Conservation (phyloP, 2,888 invertebrate species). For the Eupithecia exiguata region DNA sequence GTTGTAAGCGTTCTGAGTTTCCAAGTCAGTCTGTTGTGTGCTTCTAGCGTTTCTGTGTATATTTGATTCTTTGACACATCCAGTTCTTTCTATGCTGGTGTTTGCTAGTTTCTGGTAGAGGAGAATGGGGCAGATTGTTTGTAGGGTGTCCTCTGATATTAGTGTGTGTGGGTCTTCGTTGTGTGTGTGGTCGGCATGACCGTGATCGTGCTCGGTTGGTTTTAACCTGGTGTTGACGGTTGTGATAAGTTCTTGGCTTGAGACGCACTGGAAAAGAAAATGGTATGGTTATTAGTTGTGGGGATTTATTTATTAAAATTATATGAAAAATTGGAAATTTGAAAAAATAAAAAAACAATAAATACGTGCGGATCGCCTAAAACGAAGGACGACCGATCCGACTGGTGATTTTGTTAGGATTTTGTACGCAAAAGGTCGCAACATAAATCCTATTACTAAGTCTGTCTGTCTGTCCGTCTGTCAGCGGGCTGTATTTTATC, state of each 20-base stretch:
- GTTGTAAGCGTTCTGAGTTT: slow-evolving; percentile 54
- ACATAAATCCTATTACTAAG: too few species aligned
- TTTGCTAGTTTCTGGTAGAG: slow-evolving; percentile 86
- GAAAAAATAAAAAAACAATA: too few species aligned
- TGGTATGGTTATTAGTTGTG: background rate
- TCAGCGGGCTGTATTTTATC: too few species aligned
- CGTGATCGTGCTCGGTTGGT: slow-evolving; percentile 59
- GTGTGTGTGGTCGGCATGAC: slow-evolving; percentile 50
- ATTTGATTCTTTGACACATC: slow-evolving; percentile 79
- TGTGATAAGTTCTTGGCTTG: slow-evolving; percentile 74
- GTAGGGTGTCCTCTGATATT: slow-evolving; percentile 68
- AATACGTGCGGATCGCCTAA: too few species aligned
- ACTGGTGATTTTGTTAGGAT: too few species aligned
- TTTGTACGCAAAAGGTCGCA: too few species aligned
- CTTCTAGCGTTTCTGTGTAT: slow-evolving; percentile 39
- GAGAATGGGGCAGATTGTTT: slow-evolving; percentile 86
- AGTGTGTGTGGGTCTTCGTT: slow-evolving; percentile 55
- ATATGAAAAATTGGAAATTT: too few species aligned
- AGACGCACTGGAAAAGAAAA: slow-evolving; percentile 72
- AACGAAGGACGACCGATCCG: too few species aligned
- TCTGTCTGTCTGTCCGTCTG: too few species aligned
- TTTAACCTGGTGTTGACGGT: slow-evolving; percentile 73
- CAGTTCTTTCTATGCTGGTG: slow-evolving; percentile 78
- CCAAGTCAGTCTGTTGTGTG: slow-evolving; percentile 19
- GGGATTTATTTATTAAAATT: too few species aligned